These are phyloP conservation scores for Tinea semifulvella DNA, from an alignment of 2,888 invertebrate species.

Conservation along the genomic window DNA sequence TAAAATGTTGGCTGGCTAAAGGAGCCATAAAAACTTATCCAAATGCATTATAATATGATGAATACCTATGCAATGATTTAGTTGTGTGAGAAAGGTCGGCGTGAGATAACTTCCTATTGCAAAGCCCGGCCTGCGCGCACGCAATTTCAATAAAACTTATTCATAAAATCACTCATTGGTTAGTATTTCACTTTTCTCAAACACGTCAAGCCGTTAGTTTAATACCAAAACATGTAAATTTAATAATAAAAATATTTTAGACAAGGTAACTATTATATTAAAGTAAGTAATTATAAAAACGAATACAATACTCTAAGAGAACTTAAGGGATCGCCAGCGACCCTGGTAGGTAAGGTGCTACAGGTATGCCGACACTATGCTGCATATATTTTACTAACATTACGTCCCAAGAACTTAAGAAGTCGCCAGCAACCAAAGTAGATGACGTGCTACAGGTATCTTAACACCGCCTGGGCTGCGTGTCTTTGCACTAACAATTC, in stretches of 20 bases:
- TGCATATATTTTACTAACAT: no score
- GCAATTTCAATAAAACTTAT: slow-evolving; percentile 33
- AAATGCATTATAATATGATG: slow-evolving; percentile 2
- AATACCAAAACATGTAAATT: slow-evolving; percentile 22
- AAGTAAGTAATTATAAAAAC: slow-evolving; percentile 44
- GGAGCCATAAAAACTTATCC: no score
- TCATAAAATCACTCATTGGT: slow-evolving; percentile 50
- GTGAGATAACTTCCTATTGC: slow-evolving; percentile 44
- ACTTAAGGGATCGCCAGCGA: slow-evolving; percentile 62
- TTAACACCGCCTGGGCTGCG: no score
- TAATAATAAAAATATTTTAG: slow-evolving; percentile 32
- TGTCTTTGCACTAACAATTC: no score
- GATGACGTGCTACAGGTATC: no score
- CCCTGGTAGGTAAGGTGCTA: slow-evolving; percentile 55
- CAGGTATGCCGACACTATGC: slow-evolving; percentile 38
- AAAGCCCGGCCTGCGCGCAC: slow-evolving; percentile 50
- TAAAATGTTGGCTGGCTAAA: no score
- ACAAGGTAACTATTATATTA: slow-evolving; percentile 43
- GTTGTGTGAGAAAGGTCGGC: slow-evolving; percentile 27
- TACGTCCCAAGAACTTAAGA: slow-evolving; percentile 55
- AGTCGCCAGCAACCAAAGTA: slow-evolving; percentile 67
- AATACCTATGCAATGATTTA: background rate
- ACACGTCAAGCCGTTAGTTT: slow-evolving; percentile 60
- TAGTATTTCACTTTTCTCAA: slow-evolving; percentile 48
- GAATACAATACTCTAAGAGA: slow-evolving; percentile 57